Evolutionary conservation across 2,113 vertebrate species (phyloP).

Genomic region (Anthoscopus minutus): DNA sequence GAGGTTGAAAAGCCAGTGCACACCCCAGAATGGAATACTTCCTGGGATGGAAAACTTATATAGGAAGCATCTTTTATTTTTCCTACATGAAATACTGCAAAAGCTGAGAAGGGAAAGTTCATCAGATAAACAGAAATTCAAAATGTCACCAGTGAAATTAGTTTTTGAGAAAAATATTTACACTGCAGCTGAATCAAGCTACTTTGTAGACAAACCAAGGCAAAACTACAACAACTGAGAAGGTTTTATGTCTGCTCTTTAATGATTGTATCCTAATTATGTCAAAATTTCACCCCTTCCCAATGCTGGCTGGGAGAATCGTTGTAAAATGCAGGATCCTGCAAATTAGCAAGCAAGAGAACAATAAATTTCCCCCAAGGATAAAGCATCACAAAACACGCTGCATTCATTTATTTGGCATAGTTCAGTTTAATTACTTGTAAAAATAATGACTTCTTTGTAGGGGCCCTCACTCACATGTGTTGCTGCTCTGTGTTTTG

Average conservation of each 20-base stretch:
- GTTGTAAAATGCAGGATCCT: background rate
- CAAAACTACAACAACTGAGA: background rate
- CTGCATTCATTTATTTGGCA: background rate
- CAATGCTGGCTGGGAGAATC: background rate
- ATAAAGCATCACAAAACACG: conserved; percentile 18
- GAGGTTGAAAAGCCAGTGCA: background rate
- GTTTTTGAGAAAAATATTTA: conserved; percentile 38
- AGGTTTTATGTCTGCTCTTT: background rate
- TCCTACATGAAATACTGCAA: background rate
- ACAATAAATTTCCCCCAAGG: conserved; percentile 28
- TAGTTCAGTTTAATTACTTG: conserved; percentile 44
- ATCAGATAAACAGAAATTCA: background rate
- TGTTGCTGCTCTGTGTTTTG: conserved; percentile 27
- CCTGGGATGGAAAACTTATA: background rate
- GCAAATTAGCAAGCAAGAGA: conserved; percentile 22
- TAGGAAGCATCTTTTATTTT: background rate
- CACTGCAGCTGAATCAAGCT: background rate
- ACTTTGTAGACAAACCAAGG: background rate
- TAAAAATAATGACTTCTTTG: conserved; percentile 57
- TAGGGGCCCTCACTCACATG: background rate
- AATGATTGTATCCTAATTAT: background rate
- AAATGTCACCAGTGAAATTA: background rate
- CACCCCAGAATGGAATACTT: background rate
- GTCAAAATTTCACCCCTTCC: conserved; percentile 8
- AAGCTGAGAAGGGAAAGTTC: background rate